Evolutionary conservation across 2,888 invertebrate genomes (phyloP).

Genomic region (Rhogogaster chlorosoma): DNA sequence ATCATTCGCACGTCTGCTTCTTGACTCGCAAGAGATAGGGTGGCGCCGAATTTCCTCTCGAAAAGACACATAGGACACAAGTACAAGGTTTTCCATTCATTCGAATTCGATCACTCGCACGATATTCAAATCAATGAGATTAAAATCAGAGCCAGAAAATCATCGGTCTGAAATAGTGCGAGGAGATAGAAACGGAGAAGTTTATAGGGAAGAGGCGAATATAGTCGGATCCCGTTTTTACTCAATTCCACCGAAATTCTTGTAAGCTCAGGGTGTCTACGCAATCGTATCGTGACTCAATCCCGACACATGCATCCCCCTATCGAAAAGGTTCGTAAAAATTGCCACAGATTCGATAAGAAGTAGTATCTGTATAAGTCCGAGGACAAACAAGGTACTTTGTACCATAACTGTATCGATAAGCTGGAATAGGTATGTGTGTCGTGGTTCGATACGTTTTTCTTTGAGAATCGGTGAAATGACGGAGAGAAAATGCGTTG

Average conservation of each 20-base stretch:
- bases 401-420: not conserved
- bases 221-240: no score
- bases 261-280: not conserved
- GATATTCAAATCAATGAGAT: no score
- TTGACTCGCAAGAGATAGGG: not conserved
- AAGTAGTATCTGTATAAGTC: not conserved
- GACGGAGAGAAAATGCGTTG: not conserved
- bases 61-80: no score
- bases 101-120: no score
- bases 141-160: no score
- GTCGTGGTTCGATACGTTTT: not conserved
- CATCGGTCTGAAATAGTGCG: no score
- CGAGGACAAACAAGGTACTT: not conserved
- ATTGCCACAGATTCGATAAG: not conserved
- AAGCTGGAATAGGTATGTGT: not conserved
- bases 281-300: not conserved
- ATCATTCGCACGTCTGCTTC: not conserved
- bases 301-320: not conserved
- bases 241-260: not conserved
- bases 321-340: not conserved
- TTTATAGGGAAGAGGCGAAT: no score
- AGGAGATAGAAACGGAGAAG: no score
- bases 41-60: no score
- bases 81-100: no score
- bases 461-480: not conserved